Conservation (phyloP, 2,888 invertebrate species). For the Willowsia nigromaculata region DNA sequence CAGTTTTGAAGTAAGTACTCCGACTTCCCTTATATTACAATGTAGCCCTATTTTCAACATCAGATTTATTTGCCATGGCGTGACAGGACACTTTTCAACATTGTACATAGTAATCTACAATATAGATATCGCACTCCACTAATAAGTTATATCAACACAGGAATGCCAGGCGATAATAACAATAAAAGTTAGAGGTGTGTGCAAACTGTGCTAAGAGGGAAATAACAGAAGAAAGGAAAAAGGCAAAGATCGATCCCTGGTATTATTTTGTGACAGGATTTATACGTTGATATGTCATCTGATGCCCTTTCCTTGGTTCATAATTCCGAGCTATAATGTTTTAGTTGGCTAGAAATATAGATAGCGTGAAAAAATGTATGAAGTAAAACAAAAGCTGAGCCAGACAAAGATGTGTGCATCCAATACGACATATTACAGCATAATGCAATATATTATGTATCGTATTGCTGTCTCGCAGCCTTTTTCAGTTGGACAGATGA, state of each 20-base stretch:
- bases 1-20: background rate
- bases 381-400: background rate
- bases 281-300: slow-evolving; percentile 67
- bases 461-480: background rate
- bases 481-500: background rate
- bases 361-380: background rate
- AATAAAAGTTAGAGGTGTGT: background rate
- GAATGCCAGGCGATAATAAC: no score
- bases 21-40: background rate
- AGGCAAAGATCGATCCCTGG: slow-evolving; percentile 54
- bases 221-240: slow-evolving; percentile 3
- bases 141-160: background rate
- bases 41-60: background rate
- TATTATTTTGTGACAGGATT: slow-evolving; percentile 57
- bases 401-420: background rate
- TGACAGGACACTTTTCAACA: background rate
- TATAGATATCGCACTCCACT: background rate
- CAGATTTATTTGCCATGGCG: background rate
- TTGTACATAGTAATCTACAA: background rate
- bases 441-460: slow-evolving; percentile 16
- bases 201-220: slow-evolving; percentile 3
- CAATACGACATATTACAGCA: background rate
- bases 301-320: slow-evolving; percentile 68
- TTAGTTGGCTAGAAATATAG: background rate
- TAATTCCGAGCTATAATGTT: slow-evolving; percentile 2